Evolutionary conservation across 2,888 invertebrate genomes (phyloP), one percentile per base, ranked within the genome.

Genomic region (Bhutanitis thaidina): DNA sequence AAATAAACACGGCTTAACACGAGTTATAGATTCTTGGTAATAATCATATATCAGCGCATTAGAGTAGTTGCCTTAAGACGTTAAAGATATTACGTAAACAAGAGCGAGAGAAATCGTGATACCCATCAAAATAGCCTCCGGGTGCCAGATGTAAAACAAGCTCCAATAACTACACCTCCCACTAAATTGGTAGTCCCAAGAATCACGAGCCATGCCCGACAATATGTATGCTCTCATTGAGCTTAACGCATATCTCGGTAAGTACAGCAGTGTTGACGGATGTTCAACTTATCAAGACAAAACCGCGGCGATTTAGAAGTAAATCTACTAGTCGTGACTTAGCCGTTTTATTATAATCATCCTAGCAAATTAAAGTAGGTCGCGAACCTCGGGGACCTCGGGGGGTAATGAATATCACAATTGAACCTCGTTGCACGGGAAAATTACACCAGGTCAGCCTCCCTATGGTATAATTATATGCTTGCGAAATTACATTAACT

Each of bases 361-460:
- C 82, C 75, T 74, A 77, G 80, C 77, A 87, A 89, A 89, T 89
- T 88, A 88, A 82, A 87, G 76, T 84, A 81, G 85, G 83, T 84
- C 81, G 80, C 78, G 81, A 85, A 82, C 83, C 82, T 34, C 5
- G 71, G 64, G 72, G 78, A 81, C 75, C 77, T n/a, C n/a, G n/a
- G n/a, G n/a, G 5, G 64, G 78, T 87, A 86, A 87, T 85, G 85
- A 86, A 88, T 88, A 83, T 86, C 74, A 81, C 82, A 80, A 83
- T 79, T 78, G 80, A 81, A 81, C 76, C 77, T 77, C 74, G 77
- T 80, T 79, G 74, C 71, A 55, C 61, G 62, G 71, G 78, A 78
- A 86, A 86, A 88, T 86, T 87, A 77, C 78, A 75, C 80, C 74
- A 74, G 72, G 73, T 74, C 69, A 74, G 64, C 25, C 35, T 16